Base-by-base conservation (phyloP, 2,888 invertebrate species). In the Zaprionus obscuricornis region DNA sequence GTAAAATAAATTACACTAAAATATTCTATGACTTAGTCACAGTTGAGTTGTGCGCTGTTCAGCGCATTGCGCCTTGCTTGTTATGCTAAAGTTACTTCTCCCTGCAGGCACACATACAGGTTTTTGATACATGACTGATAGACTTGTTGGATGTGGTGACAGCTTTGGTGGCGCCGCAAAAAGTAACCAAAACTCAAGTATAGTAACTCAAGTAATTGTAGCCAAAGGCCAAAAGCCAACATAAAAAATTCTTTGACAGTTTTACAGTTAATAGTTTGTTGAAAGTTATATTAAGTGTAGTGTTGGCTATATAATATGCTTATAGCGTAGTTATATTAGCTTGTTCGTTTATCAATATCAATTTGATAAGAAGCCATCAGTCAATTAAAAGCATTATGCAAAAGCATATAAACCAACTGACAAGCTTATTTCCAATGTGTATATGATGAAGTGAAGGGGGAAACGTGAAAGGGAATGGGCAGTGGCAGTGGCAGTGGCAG, bases 121-220 rank as follows among this genome's bases (percentile, higher is more conserved):
- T 29, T 39, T 65, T 74, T 75, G 76, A 84, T 68, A 79, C 76
- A 83, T 88, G 87, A 88, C 86, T 88, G 87, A 88, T 88, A 87
- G 86, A 88, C 86, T 86, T 85, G 87, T 88, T 88, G 84, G 71
- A 62, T 68, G 71, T 68, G 78, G 63, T 77, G 87, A 88, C 88
- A 88, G 88, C 70, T 74, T 70, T 70, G 58, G 29, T 43, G 51
- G 52, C 34, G 22, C 65, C 26, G 22, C 13, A 20, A 39, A 37
- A 42, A 56, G 55, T 62, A 62, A 62, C 36, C 24, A 49, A 55
- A 40, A 16, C n/a, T n/a, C n/a, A n/a, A n/a, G n/a, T n/a, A n/a
- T n/a, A n/a, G n/a, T n/a, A n/a, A n/a, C n/a, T n/a, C 13, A 40
- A 42, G 55, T 47, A 42, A 42, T 37, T 49, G 42, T 29, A 16